Base-by-base conservation (phyloP, 37 sponge, comb jelly and placozoan species). In the Tethya wilhelma region DNA sequence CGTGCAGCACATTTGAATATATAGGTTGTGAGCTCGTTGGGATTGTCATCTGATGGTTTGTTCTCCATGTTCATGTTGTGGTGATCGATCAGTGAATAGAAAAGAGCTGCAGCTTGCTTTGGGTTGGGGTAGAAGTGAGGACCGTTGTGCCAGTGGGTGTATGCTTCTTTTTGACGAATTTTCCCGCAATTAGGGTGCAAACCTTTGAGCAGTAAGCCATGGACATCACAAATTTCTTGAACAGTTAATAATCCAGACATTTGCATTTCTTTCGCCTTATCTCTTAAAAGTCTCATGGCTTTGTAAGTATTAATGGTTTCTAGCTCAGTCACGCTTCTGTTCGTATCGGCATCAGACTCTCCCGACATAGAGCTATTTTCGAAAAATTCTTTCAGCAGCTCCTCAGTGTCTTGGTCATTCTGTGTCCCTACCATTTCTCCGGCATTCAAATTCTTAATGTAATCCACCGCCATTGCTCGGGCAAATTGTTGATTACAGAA, bases 1-100 rank as follows among this genome's bases (percentile, higher is more conserved):
- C 85, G 66, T 5, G 85, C 80, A 32, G 90, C 90, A 83, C 80
- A 78, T 55, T 79, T 84, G 70, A 84, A 72, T 14, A 79, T 30
- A 43, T 67, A 59, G 32, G 42, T 39, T 0, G 74, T 41, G 29
- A 70, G 44, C 20, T 75, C 77, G 14, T 8, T 29, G n/a, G 70
- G 41, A 8, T 12, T 60, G 9, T 60, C 22, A 3, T 4, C n/a
- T 4, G 4, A 34, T 22, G 65, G 8, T 6, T 56, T 4, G 25
- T 22, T 8, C 28, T 69, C 45, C 77, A 88, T 75, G 53, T 67
- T 67, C 19, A 69, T 46, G 53, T 82, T 76, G 81, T 88, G 89
- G 38, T 59, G 77, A 75, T 88, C 89, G 20, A 88, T 31, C 19
- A 75, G 26, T 22, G 60, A 2, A 55, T 75, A 88, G 36, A 88